Percentiles rank a stretch among this genome's conserved stretches.
Evolutionary conservation across 2,113 vertebrate genomes (phyloP).

Genomic region (Azemiops feae): DNA sequence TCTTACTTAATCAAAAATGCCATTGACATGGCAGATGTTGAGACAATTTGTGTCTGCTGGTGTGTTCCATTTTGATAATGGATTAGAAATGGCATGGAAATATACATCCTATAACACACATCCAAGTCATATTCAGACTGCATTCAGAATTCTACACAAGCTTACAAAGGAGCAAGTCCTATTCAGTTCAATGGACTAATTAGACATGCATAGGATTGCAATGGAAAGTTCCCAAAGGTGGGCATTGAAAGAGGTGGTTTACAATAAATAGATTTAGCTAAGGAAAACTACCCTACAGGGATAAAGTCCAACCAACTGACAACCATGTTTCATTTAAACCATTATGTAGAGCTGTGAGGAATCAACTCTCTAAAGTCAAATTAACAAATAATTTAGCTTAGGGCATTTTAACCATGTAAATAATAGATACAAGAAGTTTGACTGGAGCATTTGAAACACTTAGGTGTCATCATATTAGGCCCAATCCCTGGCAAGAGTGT

Average conservation of each 20-base stretch:
- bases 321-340: not conserved
- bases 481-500: not conserved
- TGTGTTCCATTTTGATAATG: slow-evolving; percentile 45
- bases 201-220: not conserved
- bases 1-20: not conserved
- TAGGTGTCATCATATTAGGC: not conserved
- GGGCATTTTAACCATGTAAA: not conserved
- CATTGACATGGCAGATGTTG: fast-evolving
- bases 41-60: not conserved
- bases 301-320: slow-evolving; percentile 9
- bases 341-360: not conserved
- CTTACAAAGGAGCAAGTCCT: not conserved
- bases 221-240: slow-evolving; percentile 45
- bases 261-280: slow-evolving; percentile 36
- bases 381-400: not conserved
- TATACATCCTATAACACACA: slow-evolving; percentile 45
- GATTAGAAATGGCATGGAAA: slow-evolving; percentile 61
- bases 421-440: not conserved
- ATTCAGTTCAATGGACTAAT: not conserved
- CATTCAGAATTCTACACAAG: not conserved
- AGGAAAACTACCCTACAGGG: slow-evolving; percentile 41
- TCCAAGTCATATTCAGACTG: not conserved
- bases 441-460: not conserved
- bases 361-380: not conserved
- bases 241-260: slow-evolving; percentile 46